Conservation (phyloP, 53 echinoderm and acorn worm species). For the Zoroaster sp. region DNA sequence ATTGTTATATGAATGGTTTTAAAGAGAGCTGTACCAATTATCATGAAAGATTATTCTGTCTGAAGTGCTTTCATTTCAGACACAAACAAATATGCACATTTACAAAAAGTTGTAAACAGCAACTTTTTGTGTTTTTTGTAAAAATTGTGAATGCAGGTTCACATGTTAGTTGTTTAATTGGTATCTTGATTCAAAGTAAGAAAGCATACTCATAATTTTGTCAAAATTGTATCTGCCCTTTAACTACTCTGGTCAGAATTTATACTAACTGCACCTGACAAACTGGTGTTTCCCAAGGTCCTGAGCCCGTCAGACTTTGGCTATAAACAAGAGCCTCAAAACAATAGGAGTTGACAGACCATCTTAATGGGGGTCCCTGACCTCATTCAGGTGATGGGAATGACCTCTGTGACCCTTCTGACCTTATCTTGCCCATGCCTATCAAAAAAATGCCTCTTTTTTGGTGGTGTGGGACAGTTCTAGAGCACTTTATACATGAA, state of each 20-base stretch:
- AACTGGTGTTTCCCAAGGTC: background rate
- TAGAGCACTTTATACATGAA: background rate
- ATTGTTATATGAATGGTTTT: too few relatives aligned
- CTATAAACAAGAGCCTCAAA: constrained; percentile 27
- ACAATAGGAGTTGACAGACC: constrained; percentile 54
- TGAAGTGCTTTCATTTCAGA: too few relatives aligned
- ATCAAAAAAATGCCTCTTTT: background rate
- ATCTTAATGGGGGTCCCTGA: constrained; percentile 15
- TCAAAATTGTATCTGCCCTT: background rate
- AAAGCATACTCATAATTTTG: too few relatives aligned
- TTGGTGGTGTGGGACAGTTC: background rate
- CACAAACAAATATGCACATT: too few relatives aligned
- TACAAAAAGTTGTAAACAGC: too few relatives aligned
- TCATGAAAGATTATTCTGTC: too few relatives aligned
- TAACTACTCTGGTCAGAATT: background rate
- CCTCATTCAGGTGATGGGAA: constrained; percentile 5
- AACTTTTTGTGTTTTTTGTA: too few relatives aligned
- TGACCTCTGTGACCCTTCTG: constrained; percentile 7
- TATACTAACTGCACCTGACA: background rate
- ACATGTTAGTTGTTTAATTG: too few relatives aligned
- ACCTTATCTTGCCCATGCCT: constrained; percentile 28
- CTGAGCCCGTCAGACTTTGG: background rate
- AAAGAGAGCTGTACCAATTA: too few relatives aligned
- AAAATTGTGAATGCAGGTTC: too few relatives aligned
- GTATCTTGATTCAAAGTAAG: too few relatives aligned